Base-by-base conservation (phyloP, 2,113 vertebrate genomes). In the Bufo bufo region DNA sequence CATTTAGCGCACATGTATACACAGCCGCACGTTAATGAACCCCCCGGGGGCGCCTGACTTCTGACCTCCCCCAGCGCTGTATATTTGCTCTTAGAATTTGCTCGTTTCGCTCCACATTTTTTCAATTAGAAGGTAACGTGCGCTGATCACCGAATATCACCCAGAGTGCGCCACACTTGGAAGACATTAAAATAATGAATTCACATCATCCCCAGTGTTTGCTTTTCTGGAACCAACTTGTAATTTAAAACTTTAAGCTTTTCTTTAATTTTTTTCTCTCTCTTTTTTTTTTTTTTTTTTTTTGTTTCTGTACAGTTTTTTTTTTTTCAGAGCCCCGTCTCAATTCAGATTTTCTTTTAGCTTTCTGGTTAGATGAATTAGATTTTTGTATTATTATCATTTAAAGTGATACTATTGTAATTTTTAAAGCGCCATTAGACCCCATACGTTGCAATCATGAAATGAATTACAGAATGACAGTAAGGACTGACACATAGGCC, bases 131-230 rank as follows among this genome's bases (percentile, higher is more conserved):
- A 88, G 90, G 94, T 93, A 92, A 93, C 93, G 94, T 93, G 93
- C 95, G 95, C 89, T 92, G 95, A 95, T 95, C 91, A 92, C 91
- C 94, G 91, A 90, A 89, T 91, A 96, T 94, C 92, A 93, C 85
- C 94, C 94, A 93, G 94, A 94, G 93, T 92, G 92, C 94, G 94
- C 90, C 94, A 90, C 94, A 94, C 94, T 96, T 95, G 95, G 94
- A 96, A 95, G 92, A 93, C 92, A 94, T 95, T 96, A 95, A 94
- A 95, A 92, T 94, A 94, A 94, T 92, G 91, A 95, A 95, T 95
- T 94, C 93, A 94, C 69, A 16, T 95, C 91, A 91, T 93, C 94
- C 92, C 93, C 93, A 94, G 91, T 91, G 92, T 87, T 92, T 91
- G 93, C 90, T 91, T 90, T 92, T 93, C 91, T 92, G 90, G 91